These are phyloP conservation scores for Tyto alba DNA, from an alignment of 2,113 vertebrate species.

Conservation along the genomic window DNA sequence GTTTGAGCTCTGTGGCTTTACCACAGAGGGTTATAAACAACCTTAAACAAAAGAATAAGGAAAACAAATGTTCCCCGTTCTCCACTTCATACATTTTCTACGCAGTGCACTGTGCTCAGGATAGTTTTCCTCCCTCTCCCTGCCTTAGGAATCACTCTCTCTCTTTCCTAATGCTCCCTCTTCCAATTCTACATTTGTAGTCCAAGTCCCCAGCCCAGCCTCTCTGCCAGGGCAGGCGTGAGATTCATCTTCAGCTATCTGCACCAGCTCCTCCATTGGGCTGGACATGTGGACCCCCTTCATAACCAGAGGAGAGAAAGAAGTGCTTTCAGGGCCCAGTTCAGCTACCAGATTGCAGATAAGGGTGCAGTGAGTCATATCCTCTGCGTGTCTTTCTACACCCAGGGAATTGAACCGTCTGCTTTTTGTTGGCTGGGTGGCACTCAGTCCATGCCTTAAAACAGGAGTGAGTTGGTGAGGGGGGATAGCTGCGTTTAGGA, in stretches of 20 bases:
- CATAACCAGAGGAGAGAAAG: not conserved
- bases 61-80: not conserved
- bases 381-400: not conserved
- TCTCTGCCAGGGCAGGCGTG: not conserved
- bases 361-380: not conserved
- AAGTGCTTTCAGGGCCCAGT: not conserved
- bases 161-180: not conserved
- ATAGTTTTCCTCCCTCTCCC: not conserved
- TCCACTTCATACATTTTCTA: not conserved
- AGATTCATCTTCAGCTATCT: not conserved
- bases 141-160: not conserved
- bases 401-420: not conserved
- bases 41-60: not conserved
- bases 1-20: not conserved
- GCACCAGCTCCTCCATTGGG: not conserved
- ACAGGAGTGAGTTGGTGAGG: not conserved
- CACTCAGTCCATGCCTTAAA: not conserved
- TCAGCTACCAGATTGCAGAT: not conserved
- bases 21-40: not conserved
- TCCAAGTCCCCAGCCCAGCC: not conserved
- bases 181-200: not conserved
- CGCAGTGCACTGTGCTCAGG: rapidly evolving
- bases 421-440: not conserved
- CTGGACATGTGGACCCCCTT: not conserved
- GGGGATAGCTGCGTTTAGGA: not conserved